Base-by-base conservation (phyloP, 2,113 vertebrate species). In the Sapayoa aenigma region DNA sequence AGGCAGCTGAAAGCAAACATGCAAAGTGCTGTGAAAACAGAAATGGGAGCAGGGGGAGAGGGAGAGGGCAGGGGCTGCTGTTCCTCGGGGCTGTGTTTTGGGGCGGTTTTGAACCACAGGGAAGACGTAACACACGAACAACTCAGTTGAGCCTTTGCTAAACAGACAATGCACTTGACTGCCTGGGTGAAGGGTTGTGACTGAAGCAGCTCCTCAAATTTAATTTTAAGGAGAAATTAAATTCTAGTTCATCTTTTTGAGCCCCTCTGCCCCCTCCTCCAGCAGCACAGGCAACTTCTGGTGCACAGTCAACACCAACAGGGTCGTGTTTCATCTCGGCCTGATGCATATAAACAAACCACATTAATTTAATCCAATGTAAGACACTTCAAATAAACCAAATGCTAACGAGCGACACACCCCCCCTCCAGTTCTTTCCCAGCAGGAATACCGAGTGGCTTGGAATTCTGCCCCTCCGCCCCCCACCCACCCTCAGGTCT, bases 371-470 rank as follows among this genome's bases (percentile, higher is more conserved):
- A 92, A 92, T 46, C 60, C 12, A 65, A 73, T 4, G 13, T 84
- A 96, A 94, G 90, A 95, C 90, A 74, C 83, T 80, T 96, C 92
- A 97, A 97, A 97, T 94, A 96, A 96, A 87, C 41, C 8, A 95
- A 96, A 80, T 59, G 9, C 89, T 82, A 27, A 10, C 65, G 52
- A 87, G 39, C 6, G 58, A 21, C 93, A 41, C 84, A n/a, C 69
- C 83, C 85, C 84, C 23, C 23, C 5, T 59, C 8, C 30, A 68
- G 84, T 53, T 63, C 3, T 6, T 71, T 84, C 77, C 87, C 66
- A 49, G 55, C 85, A 71, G 76, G 11, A 88, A 47, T 12, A 35
- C 53, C 0, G 47, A 50, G 46, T 2, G 22, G 15, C 75, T 50
- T 3, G 79, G 28, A 31, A 0, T 33, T 56, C 44, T 6, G 9